phyloP scores from a whole-genome alignment of 37 sponge, comb jelly and placozoan genomes.

The Halisarca cf. caerulea region DNA sequence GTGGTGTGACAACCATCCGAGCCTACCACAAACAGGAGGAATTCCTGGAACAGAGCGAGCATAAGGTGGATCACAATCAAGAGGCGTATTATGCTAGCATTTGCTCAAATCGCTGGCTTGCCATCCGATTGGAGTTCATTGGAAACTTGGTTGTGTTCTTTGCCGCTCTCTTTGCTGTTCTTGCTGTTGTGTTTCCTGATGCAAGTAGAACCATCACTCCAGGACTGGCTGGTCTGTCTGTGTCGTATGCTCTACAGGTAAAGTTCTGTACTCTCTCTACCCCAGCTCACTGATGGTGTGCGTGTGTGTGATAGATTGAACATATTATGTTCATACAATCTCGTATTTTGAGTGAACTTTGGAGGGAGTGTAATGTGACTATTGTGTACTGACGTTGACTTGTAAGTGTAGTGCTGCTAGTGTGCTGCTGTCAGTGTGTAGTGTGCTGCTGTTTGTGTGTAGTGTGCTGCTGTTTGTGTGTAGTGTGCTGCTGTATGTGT shows the following conservation, averaged over 20 bases:
- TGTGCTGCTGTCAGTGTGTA: no score
- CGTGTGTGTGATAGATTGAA: no score
- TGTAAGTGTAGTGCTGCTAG: no score
- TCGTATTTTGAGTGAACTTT: no score
- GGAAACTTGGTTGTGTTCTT: conserved; percentile 89
- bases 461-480: no score
- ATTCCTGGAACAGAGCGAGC: conserved; percentile 82
- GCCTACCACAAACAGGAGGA: conserved; percentile 76
- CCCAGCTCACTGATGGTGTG: no score
- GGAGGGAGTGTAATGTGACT: no score
- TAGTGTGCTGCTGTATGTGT: no score
- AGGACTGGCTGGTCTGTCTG: conserved; percentile 87
- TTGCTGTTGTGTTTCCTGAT: conserved; percentile 42
- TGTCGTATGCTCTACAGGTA: conserved; percentile 90
- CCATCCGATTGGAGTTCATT: conserved; percentile 90
- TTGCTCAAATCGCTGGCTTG: conserved; percentile 94
- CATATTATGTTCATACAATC: no score
- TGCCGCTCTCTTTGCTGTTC: conserved; percentile 90
- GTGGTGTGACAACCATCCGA: conserved; percentile 87
- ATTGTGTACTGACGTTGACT: no score
- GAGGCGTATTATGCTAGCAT: conserved; percentile 90
- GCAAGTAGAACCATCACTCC: conserved; percentile 33
- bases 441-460: no score
- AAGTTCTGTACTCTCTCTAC: no score
- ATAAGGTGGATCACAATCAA: conserved; percentile 90